Evolutionary conservation across 2,888 invertebrate species (phyloP).

Genomic region (Acanthacorydalis orientalis): DNA sequence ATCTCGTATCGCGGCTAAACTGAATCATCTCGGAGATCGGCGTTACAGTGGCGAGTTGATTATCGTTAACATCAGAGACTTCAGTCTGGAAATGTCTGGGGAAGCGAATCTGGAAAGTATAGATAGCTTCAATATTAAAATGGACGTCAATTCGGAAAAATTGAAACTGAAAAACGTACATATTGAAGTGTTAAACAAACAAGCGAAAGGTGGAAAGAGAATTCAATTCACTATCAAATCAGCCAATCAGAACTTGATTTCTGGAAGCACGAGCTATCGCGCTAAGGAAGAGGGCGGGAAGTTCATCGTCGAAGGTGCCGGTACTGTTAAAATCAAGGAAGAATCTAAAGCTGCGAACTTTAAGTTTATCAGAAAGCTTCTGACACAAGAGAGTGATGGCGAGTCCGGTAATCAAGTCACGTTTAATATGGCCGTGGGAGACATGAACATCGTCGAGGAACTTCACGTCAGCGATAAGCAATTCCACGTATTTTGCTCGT

Average conservation of each 20-base stretch:
- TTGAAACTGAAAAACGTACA: constrained; percentile 46
- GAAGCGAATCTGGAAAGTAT: constrained; percentile 38
- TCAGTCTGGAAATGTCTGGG: constrained; percentile 33
- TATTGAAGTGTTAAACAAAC: constrained; percentile 44
- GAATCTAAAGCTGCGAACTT: constrained; percentile 53
- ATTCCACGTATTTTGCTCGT: constrained; percentile 49
- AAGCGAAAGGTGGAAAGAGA: constrained; percentile 38
- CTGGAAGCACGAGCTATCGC: constrained; percentile 55
- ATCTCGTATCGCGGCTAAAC: constrained; percentile 25
- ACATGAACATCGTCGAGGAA: constrained; percentile 51
- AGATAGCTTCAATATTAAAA: constrained; percentile 46
- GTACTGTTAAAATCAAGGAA: constrained; percentile 50
- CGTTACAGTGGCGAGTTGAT: constrained; percentile 40
- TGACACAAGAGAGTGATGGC: constrained; percentile 37
- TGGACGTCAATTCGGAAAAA: constrained; percentile 43
- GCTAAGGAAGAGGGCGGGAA: constrained; percentile 55
- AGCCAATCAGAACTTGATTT: constrained; percentile 45
- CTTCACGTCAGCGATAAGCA: constrained; percentile 55
- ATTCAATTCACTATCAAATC: constrained; percentile 46
- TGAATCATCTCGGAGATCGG: constrained; percentile 32
- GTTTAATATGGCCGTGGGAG: constrained; percentile 50
- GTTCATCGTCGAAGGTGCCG: constrained; percentile 57
- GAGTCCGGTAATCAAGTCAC: constrained; percentile 49
- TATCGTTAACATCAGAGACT: constrained; percentile 31
- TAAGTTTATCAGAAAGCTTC: constrained; percentile 48